Conservation (phyloP, 2,888 invertebrate genomes). For the Trimorus sp. region DNA sequence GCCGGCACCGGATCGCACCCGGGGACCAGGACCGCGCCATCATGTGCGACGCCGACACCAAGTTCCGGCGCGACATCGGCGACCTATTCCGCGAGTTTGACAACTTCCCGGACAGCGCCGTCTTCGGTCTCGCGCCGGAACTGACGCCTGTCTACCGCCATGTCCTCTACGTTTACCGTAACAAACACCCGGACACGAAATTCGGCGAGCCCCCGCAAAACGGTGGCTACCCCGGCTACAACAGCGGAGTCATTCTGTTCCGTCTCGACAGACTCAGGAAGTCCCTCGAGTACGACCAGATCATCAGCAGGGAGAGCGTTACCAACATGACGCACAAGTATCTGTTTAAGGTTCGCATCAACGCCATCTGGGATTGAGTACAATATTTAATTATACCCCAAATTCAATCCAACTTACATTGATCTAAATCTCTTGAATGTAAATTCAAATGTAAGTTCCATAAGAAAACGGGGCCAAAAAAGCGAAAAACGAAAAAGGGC, state of each 20-base stretch:
- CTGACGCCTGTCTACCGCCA: slow-evolving; percentile 91
- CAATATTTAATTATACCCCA: too few species aligned
- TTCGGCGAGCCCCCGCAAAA: slow-evolving; percentile 83
- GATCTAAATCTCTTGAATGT: too few species aligned
- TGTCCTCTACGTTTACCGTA: slow-evolving; percentile 86
- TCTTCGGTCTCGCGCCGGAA: slow-evolving; percentile 89
- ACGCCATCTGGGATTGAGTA: neutral
- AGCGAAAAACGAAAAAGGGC: too few species aligned
- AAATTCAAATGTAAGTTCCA: too few species aligned
- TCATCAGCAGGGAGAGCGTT: slow-evolving; percentile 83
- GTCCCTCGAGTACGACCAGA: slow-evolving; percentile 84
- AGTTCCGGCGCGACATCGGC: slow-evolving; percentile 87
- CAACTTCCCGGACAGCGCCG: slow-evolving; percentile 84
- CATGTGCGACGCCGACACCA: slow-evolving; percentile 90
- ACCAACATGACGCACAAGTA: slow-evolving; percentile 84
- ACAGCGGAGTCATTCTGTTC: slow-evolving; percentile 90
- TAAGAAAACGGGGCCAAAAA: too few species aligned
- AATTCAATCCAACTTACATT: too few species aligned
- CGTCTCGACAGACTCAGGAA: slow-evolving; percentile 86
- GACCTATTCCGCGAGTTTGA: slow-evolving; percentile 87
- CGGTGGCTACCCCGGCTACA: slow-evolving; percentile 88
- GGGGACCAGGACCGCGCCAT: slow-evolving; percentile 84
- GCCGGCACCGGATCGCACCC: too few species aligned
- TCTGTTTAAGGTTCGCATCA: slow-evolving; percentile 82
- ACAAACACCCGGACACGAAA: slow-evolving; percentile 84